phyloP scores from a whole-genome alignment of 2,113 vertebrate genomes.

The Protobothrops mucrosquamatus region DNA sequence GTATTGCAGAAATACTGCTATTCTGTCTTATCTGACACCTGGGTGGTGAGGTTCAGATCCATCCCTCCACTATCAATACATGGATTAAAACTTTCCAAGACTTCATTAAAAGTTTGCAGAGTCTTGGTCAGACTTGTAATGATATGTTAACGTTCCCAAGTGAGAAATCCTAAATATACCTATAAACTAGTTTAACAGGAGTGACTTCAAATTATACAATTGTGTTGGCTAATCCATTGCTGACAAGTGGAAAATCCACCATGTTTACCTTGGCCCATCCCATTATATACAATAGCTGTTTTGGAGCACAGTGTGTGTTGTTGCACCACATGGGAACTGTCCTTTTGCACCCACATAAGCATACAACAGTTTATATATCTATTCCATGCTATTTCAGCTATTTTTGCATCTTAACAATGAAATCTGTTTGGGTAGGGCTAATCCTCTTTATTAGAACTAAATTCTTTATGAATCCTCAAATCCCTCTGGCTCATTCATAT shows the following conservation, averaged over 20 bases:
- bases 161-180: neutral
- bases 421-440: neutral
- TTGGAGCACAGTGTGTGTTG: neutral
- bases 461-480: neutral
- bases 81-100: neutral
- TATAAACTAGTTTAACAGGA: neutral
- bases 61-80: neutral
- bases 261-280: neutral
- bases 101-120: neutral
- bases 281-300: neutral
- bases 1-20: no score
- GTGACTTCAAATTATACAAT: neutral
- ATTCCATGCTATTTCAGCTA: neutral
- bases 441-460: neutral
- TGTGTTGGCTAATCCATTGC: neutral
- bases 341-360: neutral
- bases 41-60: neutral
- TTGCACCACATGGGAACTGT: neutral
- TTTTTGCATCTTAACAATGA: neutral
- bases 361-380: neutral
- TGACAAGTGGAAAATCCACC: neutral
- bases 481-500: neutral
- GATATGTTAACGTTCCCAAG: neutral
- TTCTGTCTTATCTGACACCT: no score
- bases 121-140: neutral